Conservation (phyloP, 2,888 invertebrate genomes). For the Embidobia sp. region DNA sequence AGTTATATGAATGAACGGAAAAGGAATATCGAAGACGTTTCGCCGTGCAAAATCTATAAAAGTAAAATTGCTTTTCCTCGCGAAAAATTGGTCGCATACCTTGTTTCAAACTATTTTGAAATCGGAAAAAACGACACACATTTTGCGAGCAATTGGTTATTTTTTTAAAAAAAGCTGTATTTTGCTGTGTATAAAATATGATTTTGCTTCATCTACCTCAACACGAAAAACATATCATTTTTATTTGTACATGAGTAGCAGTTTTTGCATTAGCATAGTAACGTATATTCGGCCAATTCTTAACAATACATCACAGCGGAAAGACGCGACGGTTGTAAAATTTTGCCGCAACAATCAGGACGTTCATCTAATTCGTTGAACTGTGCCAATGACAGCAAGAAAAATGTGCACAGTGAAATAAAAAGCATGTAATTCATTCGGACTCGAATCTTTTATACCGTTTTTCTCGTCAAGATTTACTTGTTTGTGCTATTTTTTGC, state of each 20-base stretch:
- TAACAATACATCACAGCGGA: slow-evolving; percentile 17
- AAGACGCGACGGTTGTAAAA: slow-evolving; percentile 34
- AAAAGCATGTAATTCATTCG: slow-evolving; percentile 22
- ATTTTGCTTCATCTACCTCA: too few species aligned
- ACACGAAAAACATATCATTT: slow-evolving; percentile 16
- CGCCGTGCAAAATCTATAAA: too few species aligned
- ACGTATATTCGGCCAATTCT: slow-evolving; percentile 16
- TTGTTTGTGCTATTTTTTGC: slow-evolving; percentile 23
- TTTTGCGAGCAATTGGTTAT: too few species aligned
- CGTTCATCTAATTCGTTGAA: slow-evolving; percentile 44
- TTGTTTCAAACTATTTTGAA: too few species aligned
- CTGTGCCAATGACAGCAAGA: slow-evolving; percentile 48
- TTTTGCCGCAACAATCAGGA: slow-evolving; percentile 21
- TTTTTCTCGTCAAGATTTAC: slow-evolving; percentile 32
- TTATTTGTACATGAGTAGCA: slow-evolving; percentile 6
- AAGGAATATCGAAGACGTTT: too few species aligned
- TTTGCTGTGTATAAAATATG: too few species aligned
- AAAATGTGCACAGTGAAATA: slow-evolving; percentile 28
- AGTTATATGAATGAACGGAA: too few species aligned
- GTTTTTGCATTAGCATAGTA: slow-evolving; percentile 17
- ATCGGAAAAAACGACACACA: too few species aligned
- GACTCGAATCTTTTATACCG: slow-evolving; percentile 10
- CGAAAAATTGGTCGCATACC: too few species aligned
- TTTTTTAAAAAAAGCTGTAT: too few species aligned
- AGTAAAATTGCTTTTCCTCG: too few species aligned